phyloP scores from a whole-genome alignment of 2,113 vertebrate species.

The Ceyx melanurus region DNA sequence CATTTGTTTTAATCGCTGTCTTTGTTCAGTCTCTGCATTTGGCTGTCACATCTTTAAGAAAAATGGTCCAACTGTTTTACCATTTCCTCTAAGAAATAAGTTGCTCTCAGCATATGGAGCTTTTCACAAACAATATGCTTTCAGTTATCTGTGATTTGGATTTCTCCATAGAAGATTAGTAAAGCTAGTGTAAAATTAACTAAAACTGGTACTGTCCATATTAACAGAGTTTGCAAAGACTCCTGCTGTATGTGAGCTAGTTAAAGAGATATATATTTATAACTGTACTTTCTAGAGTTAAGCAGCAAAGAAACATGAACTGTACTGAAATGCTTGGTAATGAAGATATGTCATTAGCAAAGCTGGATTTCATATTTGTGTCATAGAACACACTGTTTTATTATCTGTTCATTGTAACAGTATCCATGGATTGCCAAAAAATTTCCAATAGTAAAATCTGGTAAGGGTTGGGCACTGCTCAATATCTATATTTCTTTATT shows the following conservation, averaged over 20 bases:
- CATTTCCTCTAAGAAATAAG: conserved; percentile 25
- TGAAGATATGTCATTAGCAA: background rate
- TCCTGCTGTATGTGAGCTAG: background rate
- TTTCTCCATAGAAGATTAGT: background rate
- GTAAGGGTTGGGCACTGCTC: background rate
- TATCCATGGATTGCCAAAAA: background rate
- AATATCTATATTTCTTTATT: background rate
- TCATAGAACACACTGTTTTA: background rate
- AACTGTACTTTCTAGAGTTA: background rate
- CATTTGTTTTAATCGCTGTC: background rate
- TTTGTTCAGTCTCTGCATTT: conserved; percentile 46
- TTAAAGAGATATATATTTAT: background rate
- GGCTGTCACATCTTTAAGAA: conserved; percentile 49
- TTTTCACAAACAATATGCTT: conserved; percentile 55
- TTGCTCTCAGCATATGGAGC: conserved; percentile 31
- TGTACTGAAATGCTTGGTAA: background rate
- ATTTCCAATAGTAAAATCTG: background rate
- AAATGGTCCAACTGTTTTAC: conserved; percentile 52
- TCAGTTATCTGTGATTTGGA: background rate
- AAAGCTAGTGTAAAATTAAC: background rate
- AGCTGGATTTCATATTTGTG: background rate
- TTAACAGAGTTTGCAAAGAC: background rate
- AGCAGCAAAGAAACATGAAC: background rate
- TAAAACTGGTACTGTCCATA: background rate
- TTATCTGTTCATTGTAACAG: background rate